phyloP scores from a whole-genome alignment of 2,888 invertebrate species.

The Stictocephala bisonia region DNA sequence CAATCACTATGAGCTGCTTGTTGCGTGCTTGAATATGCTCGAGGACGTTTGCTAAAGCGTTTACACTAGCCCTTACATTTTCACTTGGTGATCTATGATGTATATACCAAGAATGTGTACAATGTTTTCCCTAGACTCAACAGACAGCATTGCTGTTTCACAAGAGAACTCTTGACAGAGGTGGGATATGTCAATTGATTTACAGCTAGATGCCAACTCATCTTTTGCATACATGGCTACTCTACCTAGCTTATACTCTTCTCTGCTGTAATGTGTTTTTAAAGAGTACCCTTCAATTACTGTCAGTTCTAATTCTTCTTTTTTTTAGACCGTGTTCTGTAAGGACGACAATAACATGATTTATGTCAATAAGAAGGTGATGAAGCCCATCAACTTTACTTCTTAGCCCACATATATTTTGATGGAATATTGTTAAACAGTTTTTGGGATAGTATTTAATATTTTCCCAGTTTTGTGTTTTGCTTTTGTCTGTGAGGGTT shows the following conservation, averaged over 20 bases:
- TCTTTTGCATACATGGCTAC: background rate
- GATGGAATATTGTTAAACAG: too few species aligned
- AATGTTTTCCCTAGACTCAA: background rate
- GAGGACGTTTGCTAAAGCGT: too few species aligned
- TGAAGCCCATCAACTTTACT: too few species aligned
- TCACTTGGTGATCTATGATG: too few species aligned
- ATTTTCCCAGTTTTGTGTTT: too few species aligned
- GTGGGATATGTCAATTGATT: background rate
- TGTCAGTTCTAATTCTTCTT: background rate
- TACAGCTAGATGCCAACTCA: background rate
- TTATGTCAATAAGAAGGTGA: too few species aligned
- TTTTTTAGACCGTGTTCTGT: background rate
- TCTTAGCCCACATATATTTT: too few species aligned
- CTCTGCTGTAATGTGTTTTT: background rate
- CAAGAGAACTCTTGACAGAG: background rate
- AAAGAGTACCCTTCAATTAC: background rate
- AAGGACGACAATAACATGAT: background rate
- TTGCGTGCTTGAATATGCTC: too few species aligned
- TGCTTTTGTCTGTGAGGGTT: too few species aligned
- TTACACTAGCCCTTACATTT: too few species aligned
- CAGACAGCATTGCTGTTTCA: background rate
- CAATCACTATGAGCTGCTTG: too few species aligned
- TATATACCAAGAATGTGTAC: background rate
- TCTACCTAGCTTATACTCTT: background rate
- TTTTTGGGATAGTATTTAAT: too few species aligned